Base-by-base conservation (phyloP, 1,140 invertebrate genomes). In the Achatina immaculata region DNA sequence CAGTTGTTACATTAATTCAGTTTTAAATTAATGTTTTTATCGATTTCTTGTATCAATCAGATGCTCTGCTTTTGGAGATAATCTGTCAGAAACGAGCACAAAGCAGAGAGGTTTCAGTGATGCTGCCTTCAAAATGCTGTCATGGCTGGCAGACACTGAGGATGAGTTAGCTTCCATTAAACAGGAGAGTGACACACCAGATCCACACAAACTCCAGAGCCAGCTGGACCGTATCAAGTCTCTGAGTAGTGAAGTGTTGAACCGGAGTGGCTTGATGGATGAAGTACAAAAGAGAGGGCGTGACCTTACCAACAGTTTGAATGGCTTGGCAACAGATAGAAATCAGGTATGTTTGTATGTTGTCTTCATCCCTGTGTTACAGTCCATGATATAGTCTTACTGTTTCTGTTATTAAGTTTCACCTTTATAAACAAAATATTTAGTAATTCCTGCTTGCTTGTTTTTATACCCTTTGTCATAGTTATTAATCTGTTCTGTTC, bases 141-240 rank as follows among this genome's bases (percentile, higher is more conserved):
- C 93, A 0, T 99, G 97, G 97, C 89, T 98, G 77, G 93, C 94
- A 42, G 95, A 96, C 78, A 93, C 95, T 24, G 95, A 97, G 86
- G 95, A 95, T 0, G 94, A 95, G 90, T 94, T 95, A 0, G 93
- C 93, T 3, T 94, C 94, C 66, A 90, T 96, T 24, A 92, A 97
- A 28, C 94, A 95, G 11, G 97, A 98, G 87, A 94, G 95, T 0
- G 93, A 96, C 68, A 95, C 94, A 42, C 96, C 95, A 0, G 97
- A 98, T 86, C 95, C 97, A 0, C 95, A 95, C 87, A 94, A 94
- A 40, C 94, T 98, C 0, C 95, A 98, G 89, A 94, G 97, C 55
- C 97, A 98, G 90, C 92, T 99, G 43, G 94, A 94, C 80, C 94
- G 94, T 79, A 95, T 96, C 0, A 97, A 96, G 90, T 92, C 95